Base-by-base conservation (phyloP, 2,888 invertebrate species). In the Trachelus iudaicus region DNA sequence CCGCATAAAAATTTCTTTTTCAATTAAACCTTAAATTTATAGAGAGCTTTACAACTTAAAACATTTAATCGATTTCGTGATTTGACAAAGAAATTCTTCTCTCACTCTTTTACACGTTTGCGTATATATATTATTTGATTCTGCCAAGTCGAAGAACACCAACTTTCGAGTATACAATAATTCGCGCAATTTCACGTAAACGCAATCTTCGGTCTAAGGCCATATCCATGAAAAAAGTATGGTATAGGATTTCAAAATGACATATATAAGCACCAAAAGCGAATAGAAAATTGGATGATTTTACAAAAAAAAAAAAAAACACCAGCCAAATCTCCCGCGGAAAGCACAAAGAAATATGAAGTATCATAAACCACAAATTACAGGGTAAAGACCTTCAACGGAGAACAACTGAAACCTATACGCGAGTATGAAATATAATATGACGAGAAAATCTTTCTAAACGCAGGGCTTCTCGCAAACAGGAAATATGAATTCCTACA, bases 1-100 rank as follows among this genome's bases (percentile, higher is more conserved):
- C 30, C 6, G 13, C 30, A 56, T 56, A 15, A 71, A 71, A 71
- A 71, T 71, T 71, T 31, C 71, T 71, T 71, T 71, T 71, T 71
- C 71, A 71, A 71, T 71, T 71, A 71, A 71, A 71, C 71, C 33
- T 34, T 71, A 15, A 71, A 31, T 71, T 71, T 71, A 71, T 31
- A 56, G 56, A 56, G 23, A 56, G 9, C 56, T 23, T 23, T 56
- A 56, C 23, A 71, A 12, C 71, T 71, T 31, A 13, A 71, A 71
- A 31, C 31, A 23, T 71, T 71, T 31, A 31, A 71, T 71, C 71
- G 71, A 71, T 33, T 71, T 71, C 31, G 3, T 9, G 71, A 71
- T 9, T 56, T 56, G 23, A 56, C 23, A 56, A 56, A 56, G 56
- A 9, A 56, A 56, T 23, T 40, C 6, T 40, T 15, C 2, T 15